Conservation (phyloP, 2,888 invertebrate genomes). For the Peribatodes rhomboidaria region DNA sequence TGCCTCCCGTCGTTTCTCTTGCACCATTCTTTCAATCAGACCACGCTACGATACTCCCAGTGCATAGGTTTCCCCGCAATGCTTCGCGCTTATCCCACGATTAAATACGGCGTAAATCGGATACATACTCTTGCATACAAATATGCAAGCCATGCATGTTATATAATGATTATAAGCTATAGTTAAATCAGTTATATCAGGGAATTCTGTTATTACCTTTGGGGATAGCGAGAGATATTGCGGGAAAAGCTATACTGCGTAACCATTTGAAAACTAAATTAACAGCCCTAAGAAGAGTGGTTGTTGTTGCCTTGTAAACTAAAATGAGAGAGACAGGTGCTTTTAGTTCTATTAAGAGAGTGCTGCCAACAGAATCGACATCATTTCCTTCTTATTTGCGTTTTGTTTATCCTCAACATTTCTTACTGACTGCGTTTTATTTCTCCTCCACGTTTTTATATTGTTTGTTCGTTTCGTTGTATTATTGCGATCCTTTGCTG, state of each 20-base stretch:
- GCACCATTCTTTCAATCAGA: background rate
- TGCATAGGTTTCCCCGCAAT: background rate
- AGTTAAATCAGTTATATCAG: no score
- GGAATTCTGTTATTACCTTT: no score
- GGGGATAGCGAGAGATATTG: background rate
- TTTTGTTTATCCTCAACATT: conserved; percentile 7
- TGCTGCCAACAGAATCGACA: conserved; percentile 2
- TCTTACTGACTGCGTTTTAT: conserved; percentile 1
- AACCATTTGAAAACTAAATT: background rate
- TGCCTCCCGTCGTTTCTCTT: conserved; percentile 12
- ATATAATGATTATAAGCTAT: no score
- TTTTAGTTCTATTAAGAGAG: background rate
- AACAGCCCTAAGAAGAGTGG: background rate
- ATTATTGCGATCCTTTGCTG: conserved; percentile 3
- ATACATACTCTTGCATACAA: no score
- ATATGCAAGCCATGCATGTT: no score
- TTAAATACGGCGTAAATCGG: no score
- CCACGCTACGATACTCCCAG: background rate
- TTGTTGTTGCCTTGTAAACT: background rate
- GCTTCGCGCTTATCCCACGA: no score
- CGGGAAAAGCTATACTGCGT: background rate
- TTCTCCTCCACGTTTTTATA: background rate
- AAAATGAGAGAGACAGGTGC: background rate
- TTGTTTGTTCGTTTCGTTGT: conserved; percentile 1
- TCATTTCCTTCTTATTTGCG: background rate